A percentile compares a stretch with the other conserved stretches of the same genome.
phyloP scores from a whole-genome alignment of 1,140 invertebrate species.

The Monochamus saltuarius region DNA sequence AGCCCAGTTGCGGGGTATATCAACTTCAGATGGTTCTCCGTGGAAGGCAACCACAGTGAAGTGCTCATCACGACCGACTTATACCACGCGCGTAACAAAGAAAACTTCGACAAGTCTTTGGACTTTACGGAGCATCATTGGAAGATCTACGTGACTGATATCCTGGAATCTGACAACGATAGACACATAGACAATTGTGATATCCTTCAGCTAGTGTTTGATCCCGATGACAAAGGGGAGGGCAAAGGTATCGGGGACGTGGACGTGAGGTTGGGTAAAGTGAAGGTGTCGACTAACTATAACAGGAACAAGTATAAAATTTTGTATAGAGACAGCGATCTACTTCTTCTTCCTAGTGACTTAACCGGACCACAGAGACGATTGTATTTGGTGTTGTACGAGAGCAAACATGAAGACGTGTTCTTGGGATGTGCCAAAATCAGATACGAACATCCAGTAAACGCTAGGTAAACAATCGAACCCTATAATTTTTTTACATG shows the following conservation, averaged over 20 bases:
- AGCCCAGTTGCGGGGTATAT: constrained; percentile 77
- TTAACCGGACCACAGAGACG: constrained; percentile 70
- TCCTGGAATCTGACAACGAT: constrained; percentile 76
- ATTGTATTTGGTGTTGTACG: constrained; percentile 83
- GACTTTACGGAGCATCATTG: constrained; percentile 76
- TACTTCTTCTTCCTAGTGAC: constrained; percentile 67
- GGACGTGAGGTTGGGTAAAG: constrained; percentile 72
- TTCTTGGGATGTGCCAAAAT: constrained; percentile 85
- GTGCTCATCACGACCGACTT: constrained; percentile 75
- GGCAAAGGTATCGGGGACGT: constrained; percentile 77
- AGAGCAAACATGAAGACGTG: constrained; percentile 73
- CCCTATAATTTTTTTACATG: too few species aligned
- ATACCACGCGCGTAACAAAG: constrained; percentile 61
- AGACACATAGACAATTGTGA: constrained; percentile 74
- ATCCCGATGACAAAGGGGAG: constrained; percentile 72
- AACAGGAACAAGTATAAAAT: constrained; percentile 57
- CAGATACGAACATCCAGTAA: constrained; percentile 62
- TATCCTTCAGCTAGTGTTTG: constrained; percentile 80
- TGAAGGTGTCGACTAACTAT: constrained; percentile 66
- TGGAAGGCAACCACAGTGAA: constrained; percentile 66
- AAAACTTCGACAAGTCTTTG: constrained; percentile 47
- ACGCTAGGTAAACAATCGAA: constrained; percentile 65
- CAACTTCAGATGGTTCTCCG: constrained; percentile 78
- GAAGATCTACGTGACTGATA: constrained; percentile 89
- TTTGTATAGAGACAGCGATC: constrained; percentile 65